Conservation (phyloP, 2,888 invertebrate species). For the Leptodirus hochenwartii region DNA sequence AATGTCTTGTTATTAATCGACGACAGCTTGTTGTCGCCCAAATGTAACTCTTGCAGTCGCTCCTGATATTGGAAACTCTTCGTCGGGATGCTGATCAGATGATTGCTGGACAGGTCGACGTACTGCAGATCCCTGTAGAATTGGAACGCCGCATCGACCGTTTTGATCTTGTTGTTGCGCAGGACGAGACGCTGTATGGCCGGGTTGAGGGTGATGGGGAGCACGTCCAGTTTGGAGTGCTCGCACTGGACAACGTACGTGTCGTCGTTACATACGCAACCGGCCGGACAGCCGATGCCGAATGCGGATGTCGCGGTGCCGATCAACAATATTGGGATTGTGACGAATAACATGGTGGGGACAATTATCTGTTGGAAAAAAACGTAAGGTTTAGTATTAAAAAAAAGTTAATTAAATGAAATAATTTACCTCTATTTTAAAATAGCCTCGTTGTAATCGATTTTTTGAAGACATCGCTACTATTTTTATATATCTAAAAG, state of each 20-base stretch:
- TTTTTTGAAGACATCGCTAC: no score
- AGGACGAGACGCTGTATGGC: conserved; percentile 71
- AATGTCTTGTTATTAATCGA: conserved; percentile 64
- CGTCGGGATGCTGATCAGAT: conserved; percentile 61
- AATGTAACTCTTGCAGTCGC: conserved; percentile 63
- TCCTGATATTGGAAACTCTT: conserved; percentile 65
- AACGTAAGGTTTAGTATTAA: no score
- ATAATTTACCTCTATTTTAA: no score
- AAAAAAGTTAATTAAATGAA: conserved; percentile 5
- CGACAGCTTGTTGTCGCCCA: conserved; percentile 73
- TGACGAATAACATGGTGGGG: conserved; percentile 16
- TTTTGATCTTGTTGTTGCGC: conserved; percentile 71
- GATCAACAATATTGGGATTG: conserved; percentile 16
- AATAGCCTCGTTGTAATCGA: neutral
- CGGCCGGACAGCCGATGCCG: conserved; percentile 62
- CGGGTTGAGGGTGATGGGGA: conserved; percentile 83
- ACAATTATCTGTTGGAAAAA: conserved; percentile 17
- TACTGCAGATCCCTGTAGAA: conserved; percentile 76
- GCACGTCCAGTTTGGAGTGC: conserved; percentile 68
- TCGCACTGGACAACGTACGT: conserved; percentile 74
- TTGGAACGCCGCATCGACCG: conserved; percentile 75
- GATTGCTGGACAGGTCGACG: conserved; percentile 69
- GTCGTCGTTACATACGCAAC: conserved; percentile 80
- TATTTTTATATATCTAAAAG: no score
- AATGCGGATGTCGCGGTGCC: conserved; percentile 25